These are phyloP conservation scores for Formicarius rufipectus DNA, from an alignment of 2,113 vertebrate genomes.

Conservation along the genomic window DNA sequence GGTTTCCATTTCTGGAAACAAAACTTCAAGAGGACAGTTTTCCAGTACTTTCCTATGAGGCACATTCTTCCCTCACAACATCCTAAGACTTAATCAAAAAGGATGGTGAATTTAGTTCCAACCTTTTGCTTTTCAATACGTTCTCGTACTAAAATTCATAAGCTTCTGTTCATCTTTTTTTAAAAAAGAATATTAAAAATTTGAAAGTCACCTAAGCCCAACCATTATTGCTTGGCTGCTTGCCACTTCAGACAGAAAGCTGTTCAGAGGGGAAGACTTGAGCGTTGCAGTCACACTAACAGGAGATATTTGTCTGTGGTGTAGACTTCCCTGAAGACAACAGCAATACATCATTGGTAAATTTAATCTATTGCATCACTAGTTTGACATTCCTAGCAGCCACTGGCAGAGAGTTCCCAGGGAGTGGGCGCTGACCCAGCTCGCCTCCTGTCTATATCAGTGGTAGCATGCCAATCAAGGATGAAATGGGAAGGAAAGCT, in stretches of 20 bases:
- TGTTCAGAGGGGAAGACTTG: not conserved
- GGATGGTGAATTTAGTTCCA: not conserved
- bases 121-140: not conserved
- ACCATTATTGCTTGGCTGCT: not conserved
- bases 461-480: not conserved
- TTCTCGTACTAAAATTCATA: not conserved
- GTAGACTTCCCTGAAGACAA: not conserved
- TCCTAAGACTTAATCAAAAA: not conserved
- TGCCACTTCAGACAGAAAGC: not conserved
- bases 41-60: not conserved
- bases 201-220: not conserved
- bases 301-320: not conserved
- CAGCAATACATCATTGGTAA: not conserved
- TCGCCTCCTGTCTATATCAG: not conserved
- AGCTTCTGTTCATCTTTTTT: not conserved
- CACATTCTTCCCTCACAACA: not conserved
- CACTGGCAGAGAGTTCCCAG: not conserved
- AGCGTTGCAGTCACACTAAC: not conserved
- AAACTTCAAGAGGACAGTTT: not conserved
- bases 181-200: not conserved
- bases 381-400: not conserved
- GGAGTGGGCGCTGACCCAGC: accelerated
- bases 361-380: not conserved
- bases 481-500: not conserved
- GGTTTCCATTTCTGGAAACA: not conserved